phyloP scores from a whole-genome alignment of 1,140 invertebrate species.

The Colletes gigas region DNA sequence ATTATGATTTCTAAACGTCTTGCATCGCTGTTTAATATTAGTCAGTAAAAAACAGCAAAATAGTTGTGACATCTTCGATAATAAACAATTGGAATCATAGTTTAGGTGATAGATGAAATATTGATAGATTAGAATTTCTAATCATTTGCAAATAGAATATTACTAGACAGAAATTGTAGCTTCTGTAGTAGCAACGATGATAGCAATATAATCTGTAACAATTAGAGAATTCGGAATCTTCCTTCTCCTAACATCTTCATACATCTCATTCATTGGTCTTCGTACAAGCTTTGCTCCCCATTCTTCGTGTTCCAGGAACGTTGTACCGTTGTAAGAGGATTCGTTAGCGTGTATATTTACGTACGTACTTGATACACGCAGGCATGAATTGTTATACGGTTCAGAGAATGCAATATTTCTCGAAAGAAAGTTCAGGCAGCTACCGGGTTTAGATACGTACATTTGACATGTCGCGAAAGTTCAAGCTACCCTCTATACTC shows the following conservation, averaged over 20 bases:
- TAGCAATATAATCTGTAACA: no score
- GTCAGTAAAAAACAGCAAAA: no score
- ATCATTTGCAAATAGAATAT: no score
- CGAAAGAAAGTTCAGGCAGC: conserved; percentile 3
- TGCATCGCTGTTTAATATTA: no score
- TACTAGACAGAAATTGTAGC: no score
- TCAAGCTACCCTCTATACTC: conserved; percentile 18
- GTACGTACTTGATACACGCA: background rate
- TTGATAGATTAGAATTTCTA: no score
- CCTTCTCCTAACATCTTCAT: background rate
- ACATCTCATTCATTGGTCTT: background rate
- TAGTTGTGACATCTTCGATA: no score
- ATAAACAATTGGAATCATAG: no score
- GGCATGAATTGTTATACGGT: background rate
- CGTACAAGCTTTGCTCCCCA: background rate
- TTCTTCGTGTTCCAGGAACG: no score
- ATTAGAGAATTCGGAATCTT: background rate
- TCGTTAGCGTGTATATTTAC: background rate
- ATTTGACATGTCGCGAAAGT: conserved; percentile 19
- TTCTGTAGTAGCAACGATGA: no score
- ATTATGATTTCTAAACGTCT: no score
- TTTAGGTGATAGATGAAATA: no score
- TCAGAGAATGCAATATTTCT: background rate
- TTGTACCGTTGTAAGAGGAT: background rate
- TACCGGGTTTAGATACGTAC: background rate